A percentile compares a stretch with the other conserved stretches of the same genome.
phyloP scores from a whole-genome alignment of 2,797 vertebrate genomes.

The Cynopterus sphinx region DNA sequence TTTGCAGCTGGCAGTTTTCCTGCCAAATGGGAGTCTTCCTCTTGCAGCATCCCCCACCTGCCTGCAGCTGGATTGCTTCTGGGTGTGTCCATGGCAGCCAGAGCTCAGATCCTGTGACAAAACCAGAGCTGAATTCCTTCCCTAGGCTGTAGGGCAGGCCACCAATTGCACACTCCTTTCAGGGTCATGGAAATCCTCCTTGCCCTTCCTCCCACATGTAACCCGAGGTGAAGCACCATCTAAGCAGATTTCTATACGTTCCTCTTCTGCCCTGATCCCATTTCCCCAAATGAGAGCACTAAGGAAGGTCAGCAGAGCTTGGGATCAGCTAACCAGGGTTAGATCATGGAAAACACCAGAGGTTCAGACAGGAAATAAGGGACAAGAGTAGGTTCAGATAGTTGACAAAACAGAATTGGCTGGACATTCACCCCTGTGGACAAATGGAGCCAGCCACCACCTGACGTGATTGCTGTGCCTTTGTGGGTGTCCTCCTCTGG shows the following conservation, averaged over 20 bases:
- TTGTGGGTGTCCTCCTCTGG: neutral
- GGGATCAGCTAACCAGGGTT: neutral
- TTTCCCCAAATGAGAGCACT: neutral
- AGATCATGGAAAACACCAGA: slow-evolving; percentile 33
- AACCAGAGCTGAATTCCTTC: neutral
- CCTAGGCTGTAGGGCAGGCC: neutral
- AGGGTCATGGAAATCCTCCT: neutral
- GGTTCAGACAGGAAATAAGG: slow-evolving; percentile 10
- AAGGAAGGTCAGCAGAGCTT: neutral
- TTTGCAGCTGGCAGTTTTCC: slow-evolving; percentile 46
- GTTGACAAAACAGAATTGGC: neutral
- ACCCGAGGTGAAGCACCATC: neutral
- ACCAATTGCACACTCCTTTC: neutral
- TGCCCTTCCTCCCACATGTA: neutral
- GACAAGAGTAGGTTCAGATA: neutral
- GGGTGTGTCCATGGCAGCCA: neutral
- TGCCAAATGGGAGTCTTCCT: slow-evolving; percentile 11
- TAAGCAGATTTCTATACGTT: neutral
- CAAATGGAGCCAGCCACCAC: neutral
- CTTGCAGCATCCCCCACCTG: neutral
- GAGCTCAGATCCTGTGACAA: neutral
- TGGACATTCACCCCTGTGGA: neutral
- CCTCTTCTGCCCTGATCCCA: neutral
- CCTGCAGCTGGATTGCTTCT: neutral
- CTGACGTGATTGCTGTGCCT: neutral